Base-by-base conservation (phyloP, 2,797 vertebrate genomes). In the Geotria australis region DNA sequence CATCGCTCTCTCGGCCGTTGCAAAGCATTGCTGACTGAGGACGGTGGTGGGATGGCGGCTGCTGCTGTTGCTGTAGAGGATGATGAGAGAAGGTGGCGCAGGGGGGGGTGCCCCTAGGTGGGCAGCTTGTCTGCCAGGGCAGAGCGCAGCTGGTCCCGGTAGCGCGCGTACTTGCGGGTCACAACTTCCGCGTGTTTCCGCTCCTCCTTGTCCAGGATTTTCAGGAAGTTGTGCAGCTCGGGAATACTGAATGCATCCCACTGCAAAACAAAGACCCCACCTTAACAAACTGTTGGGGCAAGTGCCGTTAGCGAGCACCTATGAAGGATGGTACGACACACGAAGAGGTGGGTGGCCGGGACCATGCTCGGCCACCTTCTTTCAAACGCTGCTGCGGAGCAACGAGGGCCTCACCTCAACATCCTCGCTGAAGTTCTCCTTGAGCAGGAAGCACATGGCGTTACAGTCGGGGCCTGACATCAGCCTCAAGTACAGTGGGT, bases 181-280 rank as follows among this genome's bases (percentile, higher is more conserved):
- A 95, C 81, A 59, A 76, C 72, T 13, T 77, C 77, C 58, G 91
- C 68, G 46, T 85, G 85, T 57, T 95, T 86, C 3, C 70, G 67
- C 66, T 98, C 89, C 60, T 98, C 89, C 58, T 80, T 94, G 61
- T 73, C 71, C 70, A 95, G 71, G 66, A 98, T 85, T 7, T 78
- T 72, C 64, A 95, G 67, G 72, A 98, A 98, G 73, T 98, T 98
- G 68, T 94, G 83, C 46, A 98, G 79, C 70, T 98, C 89, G 0
- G 86, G 88, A 63, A 95, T 76, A 8, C 84, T 89, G 72, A 98
- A 98, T 0, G 81, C 85, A 1, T 95, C 81, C 83, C 84, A 98
- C 89, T 98, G 71, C 8, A 63, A 11, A 57, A 60, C 57, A 55
- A 57, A 58, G 57, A 60, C 46, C 1, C 56, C 60, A 60, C 46